Base-by-base conservation (phyloP, 2,888 invertebrate species). In the Lasioglossum lativentre region DNA sequence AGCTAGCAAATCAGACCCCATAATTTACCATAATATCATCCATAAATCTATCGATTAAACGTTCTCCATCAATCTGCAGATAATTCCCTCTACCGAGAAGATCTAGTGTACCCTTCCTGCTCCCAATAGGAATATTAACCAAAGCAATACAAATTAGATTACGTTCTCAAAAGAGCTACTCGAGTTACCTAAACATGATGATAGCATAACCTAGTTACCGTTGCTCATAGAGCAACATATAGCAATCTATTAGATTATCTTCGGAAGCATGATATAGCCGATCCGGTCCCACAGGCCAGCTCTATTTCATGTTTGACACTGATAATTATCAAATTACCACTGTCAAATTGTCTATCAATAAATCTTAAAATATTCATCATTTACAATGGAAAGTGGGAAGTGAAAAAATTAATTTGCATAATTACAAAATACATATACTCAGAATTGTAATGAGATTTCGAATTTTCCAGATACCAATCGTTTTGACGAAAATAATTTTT, bases 101-200 rank as follows among this genome's bases (percentile, higher is more conserved):
- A 63, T 63, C 5, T 19, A 47, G 47, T 19, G 47, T 52, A 52
- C 23, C 16, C 2, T 19, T 30, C 3, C 34, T 34, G 16, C 16
- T 34, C 19, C 66, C 34, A 66, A 66, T 34, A 66, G 34, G 34
- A 34, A 66, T 66, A 66, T 66, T 66, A 66, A 66, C 34, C 66
- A 5, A 8, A 27, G 30, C 34, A 30, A 66, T 30, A 30, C 66
- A 66, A 66, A 66, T 34, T 66, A 19, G 34, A 34, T 66, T 19
- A 66, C 16, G 16, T 66, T 30, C 14, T 30, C 66, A 30, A 66
- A 30, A 66, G 34, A 16, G 66, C 66, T 66, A 34, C 66, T 66
- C 66, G 66, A 2, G 34, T 66, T 66, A 66, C 16, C 66, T 30
- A 34, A 30, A 66, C 66, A 4, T 30, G 34, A 66, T 30, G 66